Conservation (phyloP, 2,113 vertebrate genomes). For the Tympanuchus pallidicinctus region DNA sequence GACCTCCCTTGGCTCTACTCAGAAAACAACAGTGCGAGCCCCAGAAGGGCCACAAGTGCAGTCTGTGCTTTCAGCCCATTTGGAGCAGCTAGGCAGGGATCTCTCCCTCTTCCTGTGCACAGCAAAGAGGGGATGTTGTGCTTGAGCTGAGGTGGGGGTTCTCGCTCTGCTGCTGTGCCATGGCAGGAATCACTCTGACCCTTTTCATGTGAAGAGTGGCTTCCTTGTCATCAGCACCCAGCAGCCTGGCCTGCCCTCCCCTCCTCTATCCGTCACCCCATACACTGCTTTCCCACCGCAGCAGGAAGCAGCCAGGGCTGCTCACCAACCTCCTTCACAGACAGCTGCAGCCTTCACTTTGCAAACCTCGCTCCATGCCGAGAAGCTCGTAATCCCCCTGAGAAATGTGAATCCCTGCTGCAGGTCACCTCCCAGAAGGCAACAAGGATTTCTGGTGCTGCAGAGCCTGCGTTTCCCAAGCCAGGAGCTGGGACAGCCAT, state of each 20-base stretch:
- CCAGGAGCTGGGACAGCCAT: background rate
- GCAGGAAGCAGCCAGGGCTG: background rate
- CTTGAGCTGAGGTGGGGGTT: background rate
- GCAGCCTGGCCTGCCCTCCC: background rate
- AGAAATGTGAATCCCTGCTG: background rate
- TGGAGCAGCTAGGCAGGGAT: background rate
- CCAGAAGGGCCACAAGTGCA: background rate
- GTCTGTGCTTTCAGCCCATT: background rate
- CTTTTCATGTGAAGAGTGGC: background rate
- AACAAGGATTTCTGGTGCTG: background rate
- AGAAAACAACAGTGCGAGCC: background rate
- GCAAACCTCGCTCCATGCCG: background rate
- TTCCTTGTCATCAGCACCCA: background rate
- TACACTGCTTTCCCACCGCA: background rate
- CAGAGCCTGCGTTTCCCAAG: background rate
- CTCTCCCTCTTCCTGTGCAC: background rate
- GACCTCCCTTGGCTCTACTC: background rate
- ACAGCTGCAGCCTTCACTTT: background rate
- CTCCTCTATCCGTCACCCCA: background rate
- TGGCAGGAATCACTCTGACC: background rate
- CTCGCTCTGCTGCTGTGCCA: fast-evolving
- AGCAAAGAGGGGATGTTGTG: background rate
- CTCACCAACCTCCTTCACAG: conserved; percentile 22
- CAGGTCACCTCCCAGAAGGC: background rate
- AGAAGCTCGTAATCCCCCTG: background rate